Evolutionary conservation across 30 jellyfish, hydroid and myxozoan genomes (phyloP), one percentile per base, ranked within the genome.

Genomic region (Aurelia coerulea): DNA sequence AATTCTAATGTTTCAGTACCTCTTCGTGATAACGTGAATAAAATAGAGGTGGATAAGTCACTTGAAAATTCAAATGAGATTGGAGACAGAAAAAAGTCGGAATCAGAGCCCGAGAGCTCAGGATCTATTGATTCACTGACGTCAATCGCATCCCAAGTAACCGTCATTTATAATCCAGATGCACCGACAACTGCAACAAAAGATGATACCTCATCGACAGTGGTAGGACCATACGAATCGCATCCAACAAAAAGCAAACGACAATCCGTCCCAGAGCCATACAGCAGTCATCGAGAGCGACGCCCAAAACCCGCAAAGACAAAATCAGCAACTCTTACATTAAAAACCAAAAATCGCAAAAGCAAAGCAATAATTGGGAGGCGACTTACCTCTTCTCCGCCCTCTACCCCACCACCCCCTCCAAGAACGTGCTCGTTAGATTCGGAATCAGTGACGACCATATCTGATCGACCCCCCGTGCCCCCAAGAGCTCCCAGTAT

Each of bases 391-490:
- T 37, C 86, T 8, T 86, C 95, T 53, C 95, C 95, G 0, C 95
- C 95, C 16, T 86, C 95, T 12, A 86, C 95, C 16, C 95, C 95
- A 66, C 95, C 95, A 31, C 95, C 95, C 8, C 95, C 95, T 16
- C 95, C 95, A 33, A 73, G 64, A 62, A 10, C 52, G n/a, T 33
- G 39, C 39, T 46, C 69, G 9, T 15, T 68, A 10, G 83, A 84
- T 14, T 14, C 81, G 18, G 68, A 12, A 5, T 60, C 83, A 4
- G 41, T 14, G 15, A 32, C 74, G 8, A 78, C 65, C 17, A 84
- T 15, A 18, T 33, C 72, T n/a, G 56, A 11, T 29, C 71, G 81
- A 33, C 93, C 93, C n/a, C 93, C 93, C 52, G 88, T 84, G 49
- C 93, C 93, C 12, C 93, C 93, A 17, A 73, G 93, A 74, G 93